Conservation (phyloP, 2,888 invertebrate genomes). For the Cenopis cana region DNA sequence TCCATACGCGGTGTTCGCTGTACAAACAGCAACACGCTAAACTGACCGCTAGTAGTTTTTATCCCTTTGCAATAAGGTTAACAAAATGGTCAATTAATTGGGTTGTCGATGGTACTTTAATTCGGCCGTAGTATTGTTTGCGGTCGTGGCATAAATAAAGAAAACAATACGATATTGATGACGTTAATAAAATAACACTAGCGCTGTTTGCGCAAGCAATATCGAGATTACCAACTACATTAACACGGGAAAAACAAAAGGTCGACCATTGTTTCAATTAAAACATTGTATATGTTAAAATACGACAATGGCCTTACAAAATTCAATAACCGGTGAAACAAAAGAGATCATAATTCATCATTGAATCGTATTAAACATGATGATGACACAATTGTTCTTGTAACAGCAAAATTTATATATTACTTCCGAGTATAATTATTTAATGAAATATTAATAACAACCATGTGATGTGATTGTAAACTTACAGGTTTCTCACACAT, state of each 20-base stretch:
- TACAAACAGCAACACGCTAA: too few relatives aligned
- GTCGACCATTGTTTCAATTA: conserved; percentile 37
- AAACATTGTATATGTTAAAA: conserved; percentile 28
- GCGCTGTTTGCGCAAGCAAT: conserved; percentile 19
- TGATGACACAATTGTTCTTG: conserved; percentile 14
- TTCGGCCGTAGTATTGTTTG: too few relatives aligned
- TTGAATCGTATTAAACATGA: conserved; percentile 25
- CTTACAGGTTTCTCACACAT: too few relatives aligned
- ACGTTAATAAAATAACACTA: conserved; percentile 21
- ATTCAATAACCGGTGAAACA: conserved; percentile 30
- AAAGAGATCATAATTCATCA: conserved; percentile 34
- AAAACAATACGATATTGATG: conserved; percentile 12
- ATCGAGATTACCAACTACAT: conserved; percentile 29
- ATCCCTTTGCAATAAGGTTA: too few relatives aligned
- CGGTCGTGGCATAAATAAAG: too few relatives aligned
- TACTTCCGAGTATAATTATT: conserved; percentile 2
- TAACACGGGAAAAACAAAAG: conserved; percentile 39
- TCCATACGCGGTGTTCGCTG: too few relatives aligned
- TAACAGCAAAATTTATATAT: neutral
- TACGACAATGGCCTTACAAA: conserved; percentile 34
- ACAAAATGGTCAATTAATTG: too few relatives aligned
- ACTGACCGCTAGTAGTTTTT: too few relatives aligned
- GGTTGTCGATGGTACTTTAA: too few relatives aligned
- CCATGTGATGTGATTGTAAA: neutral
- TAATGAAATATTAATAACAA: neutral